phyloP scores from a whole-genome alignment of 92 coral and sea anemone species.

The Porites lobata region DNA sequence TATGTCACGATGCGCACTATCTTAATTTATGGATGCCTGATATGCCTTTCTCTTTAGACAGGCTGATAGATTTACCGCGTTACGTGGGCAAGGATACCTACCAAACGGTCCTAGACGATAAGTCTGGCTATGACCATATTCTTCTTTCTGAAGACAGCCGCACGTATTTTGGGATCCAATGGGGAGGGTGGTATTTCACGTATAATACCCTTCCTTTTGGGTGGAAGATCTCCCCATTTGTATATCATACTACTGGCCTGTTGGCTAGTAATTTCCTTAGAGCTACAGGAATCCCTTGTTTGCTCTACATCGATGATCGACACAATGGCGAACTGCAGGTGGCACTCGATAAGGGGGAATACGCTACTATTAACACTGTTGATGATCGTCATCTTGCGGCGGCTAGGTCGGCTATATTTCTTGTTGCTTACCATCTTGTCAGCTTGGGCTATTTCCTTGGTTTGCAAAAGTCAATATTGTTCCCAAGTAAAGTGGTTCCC shows the following conservation, averaged over 20 bases:
- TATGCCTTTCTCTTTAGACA: no score
- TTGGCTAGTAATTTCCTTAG: no score
- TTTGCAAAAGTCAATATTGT: conserved; percentile 43
- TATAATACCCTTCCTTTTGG: conserved; percentile 46
- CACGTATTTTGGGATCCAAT: neutral
- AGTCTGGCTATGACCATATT: no score
- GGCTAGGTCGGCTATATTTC: neutral
- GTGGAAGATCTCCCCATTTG: conserved; percentile 30
- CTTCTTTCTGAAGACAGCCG: no score
- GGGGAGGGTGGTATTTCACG: conserved; percentile 43
- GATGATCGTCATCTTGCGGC: neutral
- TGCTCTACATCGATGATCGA: no score
- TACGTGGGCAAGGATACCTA: no score
- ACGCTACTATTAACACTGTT: neutral
- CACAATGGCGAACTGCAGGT: neutral
- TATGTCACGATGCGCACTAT: no score
- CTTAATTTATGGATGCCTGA: no score
- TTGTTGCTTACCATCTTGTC: conserved; percentile 26
- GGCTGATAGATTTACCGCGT: no score
- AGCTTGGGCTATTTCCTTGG: conserved; percentile 53
- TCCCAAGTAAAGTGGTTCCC: conserved; percentile 12
- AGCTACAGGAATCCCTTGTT: no score
- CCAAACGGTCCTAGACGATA: no score
- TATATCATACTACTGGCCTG: no score
- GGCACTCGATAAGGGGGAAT: neutral